Evolutionary conservation across 2,888 invertebrate species (phyloP).

Genomic region (Spisula subtruncata): DNA sequence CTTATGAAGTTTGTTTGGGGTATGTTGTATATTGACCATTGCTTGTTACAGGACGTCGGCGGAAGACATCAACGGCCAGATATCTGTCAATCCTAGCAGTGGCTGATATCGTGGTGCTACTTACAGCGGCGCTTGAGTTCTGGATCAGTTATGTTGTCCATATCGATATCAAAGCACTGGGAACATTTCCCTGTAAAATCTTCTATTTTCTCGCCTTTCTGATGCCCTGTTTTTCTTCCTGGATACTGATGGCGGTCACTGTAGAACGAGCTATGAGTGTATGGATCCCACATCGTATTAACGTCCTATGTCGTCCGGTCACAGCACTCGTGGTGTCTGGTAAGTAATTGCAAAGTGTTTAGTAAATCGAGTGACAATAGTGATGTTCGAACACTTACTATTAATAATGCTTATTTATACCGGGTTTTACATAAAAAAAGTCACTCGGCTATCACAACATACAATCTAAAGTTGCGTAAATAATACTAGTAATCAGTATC

Average conservation of each 20-base stretch:
- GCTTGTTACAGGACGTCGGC: conserved; percentile 55
- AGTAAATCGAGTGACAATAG: too few relatives aligned
- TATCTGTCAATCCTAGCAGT: conserved; percentile 67
- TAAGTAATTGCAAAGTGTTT: too few relatives aligned
- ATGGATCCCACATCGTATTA: conserved; percentile 71
- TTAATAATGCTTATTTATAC: too few relatives aligned
- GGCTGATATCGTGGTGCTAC: conserved; percentile 67
- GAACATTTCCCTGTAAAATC: conserved; percentile 57
- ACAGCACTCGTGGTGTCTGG: conserved; percentile 55
- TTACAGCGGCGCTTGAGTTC: conserved; percentile 62
- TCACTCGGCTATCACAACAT: too few relatives aligned
- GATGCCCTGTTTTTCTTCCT: conserved; percentile 66
- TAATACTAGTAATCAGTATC: too few relatives aligned
- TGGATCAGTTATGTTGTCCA: conserved; percentile 65
- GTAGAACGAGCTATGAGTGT: conserved; percentile 68
- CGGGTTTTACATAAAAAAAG: too few relatives aligned
- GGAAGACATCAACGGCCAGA: conserved; percentile 67
- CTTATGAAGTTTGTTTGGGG: too few relatives aligned
- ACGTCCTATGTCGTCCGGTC: conserved; percentile 58
- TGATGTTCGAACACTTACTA: too few relatives aligned
- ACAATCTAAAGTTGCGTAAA: too few relatives aligned
- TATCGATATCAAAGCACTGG: conserved; percentile 49
- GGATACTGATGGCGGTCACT: conserved; percentile 72
- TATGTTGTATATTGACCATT: too few relatives aligned
- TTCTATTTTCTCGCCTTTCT: conserved; percentile 59